A percentile compares a stretch with the other conserved stretches of the same genome.
Conservation (phyloP, 2,888 invertebrate species). For the Andrena praecox region DNA sequence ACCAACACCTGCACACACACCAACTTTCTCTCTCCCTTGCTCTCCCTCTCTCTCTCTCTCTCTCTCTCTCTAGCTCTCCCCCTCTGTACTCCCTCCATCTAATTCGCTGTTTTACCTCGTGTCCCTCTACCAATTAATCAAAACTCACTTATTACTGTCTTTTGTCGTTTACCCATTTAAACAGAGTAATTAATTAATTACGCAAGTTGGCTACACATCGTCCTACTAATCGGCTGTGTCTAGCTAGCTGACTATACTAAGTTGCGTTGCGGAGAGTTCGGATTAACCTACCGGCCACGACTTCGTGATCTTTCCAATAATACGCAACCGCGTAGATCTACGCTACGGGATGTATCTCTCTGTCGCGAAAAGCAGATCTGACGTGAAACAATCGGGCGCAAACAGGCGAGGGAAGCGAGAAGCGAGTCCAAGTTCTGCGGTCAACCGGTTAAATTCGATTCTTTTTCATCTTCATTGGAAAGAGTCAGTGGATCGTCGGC, state of each 20-base stretch:
- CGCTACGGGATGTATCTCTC: too few relatives aligned
- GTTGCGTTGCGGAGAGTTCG: conserved; percentile 59
- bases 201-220: conserved; percentile 66
- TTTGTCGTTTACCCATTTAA: conserved; percentile 67
- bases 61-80: conserved; percentile 3
- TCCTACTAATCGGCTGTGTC: conserved; percentile 67
- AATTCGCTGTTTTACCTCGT: conserved; percentile 45
- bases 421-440: not conserved
- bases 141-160: conserved; percentile 66
- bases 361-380: too few relatives aligned
- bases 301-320: conserved; percentile 48
- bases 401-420: not conserved
- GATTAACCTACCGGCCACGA: conserved; percentile 61
- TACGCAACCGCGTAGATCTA: not conserved
- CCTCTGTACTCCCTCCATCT: conserved; percentile 20
- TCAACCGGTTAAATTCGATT: not conserved
- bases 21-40: conserved; percentile 11
- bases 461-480: conserved; percentile 37
- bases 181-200: conserved; percentile 69
- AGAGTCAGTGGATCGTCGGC: conserved; percentile 59
- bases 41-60: conserved; percentile 14
- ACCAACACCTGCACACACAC: not conserved
- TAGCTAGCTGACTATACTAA: conserved; percentile 71
- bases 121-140: conserved; percentile 53
- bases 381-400: too few relatives aligned